Conservation (phyloP, 2,113 vertebrate genomes). For the Riparia riparia region DNA sequence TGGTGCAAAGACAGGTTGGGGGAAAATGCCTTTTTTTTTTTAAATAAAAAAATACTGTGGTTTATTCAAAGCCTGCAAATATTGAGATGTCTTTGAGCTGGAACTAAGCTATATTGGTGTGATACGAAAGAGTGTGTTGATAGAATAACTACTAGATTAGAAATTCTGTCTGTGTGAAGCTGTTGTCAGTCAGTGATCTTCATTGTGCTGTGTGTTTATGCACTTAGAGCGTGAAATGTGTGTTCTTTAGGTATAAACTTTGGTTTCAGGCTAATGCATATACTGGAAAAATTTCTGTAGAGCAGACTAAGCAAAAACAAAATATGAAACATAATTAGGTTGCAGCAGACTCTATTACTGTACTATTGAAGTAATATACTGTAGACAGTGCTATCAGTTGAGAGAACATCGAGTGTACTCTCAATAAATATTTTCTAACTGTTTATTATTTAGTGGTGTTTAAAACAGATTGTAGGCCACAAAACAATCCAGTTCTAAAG, state of each 20-base stretch:
- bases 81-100: neutral
- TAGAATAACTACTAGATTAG: neutral
- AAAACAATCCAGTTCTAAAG: neutral
- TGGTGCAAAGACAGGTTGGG: neutral
- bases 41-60: neutral
- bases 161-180: neutral
- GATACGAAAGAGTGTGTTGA: neutral
- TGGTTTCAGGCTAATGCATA: neutral
- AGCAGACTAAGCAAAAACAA: slow-evolving; percentile 1
- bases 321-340: neutral
- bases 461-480: neutral
- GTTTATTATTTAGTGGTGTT: neutral
- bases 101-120: neutral
- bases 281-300: neutral
- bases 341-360: neutral
- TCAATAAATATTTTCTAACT: neutral
- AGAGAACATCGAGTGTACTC: neutral
- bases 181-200: neutral
- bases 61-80: neutral
- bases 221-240: neutral
- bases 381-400: neutral
- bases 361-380: neutral
- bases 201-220: neutral
- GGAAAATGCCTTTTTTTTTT: neutral
- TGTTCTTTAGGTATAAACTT: slow-evolving; percentile 3